Evolutionary conservation across 2,113 vertebrate species (phyloP), one percentile per base, ranked within the genome.

Genomic region (Cyprinus carpio): DNA sequence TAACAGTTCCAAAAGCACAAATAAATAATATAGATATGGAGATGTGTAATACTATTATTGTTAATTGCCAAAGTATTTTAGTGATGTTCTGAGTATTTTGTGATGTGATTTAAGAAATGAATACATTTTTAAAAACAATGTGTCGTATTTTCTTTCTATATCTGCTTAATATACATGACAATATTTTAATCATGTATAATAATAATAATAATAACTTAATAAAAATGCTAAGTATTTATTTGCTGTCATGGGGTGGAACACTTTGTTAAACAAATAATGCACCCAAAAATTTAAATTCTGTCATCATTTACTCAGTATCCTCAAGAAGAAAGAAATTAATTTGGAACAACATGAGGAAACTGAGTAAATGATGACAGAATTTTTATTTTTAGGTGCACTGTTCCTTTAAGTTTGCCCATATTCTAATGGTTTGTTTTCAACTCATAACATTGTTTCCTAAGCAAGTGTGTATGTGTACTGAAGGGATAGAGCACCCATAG

Each of bases 1-100:
- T 65, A 75, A 51, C 9, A 13, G 43, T 82, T 71, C 72, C n/a
- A 69, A 49, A 62, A 69, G 78, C 77, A 76, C 72, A 82, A 85
- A 51, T n/a, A 54, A 3, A 82, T 25, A 37, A 7, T 2, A 49
- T 49, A 49, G 4, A 43, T 29, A 31, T 31, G 60, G 51, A 79
- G 31, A n/a, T n/a, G 7, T 46, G 25, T 27, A 34, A 29, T 64
- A 64, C 62, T 27, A 64, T 23, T 46, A 46, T 29, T 29, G 23
- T 27, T 25, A 16, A 9, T 40, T 79, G 12, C 31, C n/a, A 75
- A 25, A 34, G 27, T 77, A 77, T 77, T 77, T 56, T 23, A 34
- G 18, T 77, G 23, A 46, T 65, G n/a, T 27, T 20, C 4, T 64
- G 15, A 27, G 43, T 67, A 31, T 83, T 72, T 82, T 82, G 67